A percentile compares a stretch with the other conserved stretches of the same genome.
Evolutionary conservation across 2,113 vertebrate species (phyloP).

Genomic region (Castor canadensis): DNA sequence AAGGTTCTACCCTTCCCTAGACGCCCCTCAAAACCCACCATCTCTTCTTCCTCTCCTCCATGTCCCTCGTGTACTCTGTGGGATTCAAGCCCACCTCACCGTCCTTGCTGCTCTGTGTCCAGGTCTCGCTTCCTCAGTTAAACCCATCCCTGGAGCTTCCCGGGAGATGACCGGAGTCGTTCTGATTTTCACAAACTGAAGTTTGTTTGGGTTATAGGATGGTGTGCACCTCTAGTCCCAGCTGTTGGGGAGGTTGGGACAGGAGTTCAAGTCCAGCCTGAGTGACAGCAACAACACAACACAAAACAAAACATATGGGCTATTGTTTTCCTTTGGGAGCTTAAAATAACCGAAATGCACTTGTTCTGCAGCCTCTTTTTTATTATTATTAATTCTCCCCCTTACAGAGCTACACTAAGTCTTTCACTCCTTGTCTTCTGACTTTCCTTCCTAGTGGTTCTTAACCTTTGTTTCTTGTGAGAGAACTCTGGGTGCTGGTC

Average conservation of each 20-base stretch:
- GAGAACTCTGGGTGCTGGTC: too few relatives aligned
- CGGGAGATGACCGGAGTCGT: too few relatives aligned
- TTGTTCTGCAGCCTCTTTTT: rapidly evolving
- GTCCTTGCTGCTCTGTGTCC: background rate
- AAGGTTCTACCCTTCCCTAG: too few relatives aligned
- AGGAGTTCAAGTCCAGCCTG: background rate
- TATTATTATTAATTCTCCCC: too few relatives aligned
- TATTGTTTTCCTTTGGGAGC: background rate
- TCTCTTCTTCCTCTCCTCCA: background rate
- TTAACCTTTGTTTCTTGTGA: background rate
- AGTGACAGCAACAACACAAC: background rate
- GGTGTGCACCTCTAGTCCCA: too few relatives aligned
- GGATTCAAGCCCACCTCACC: background rate
- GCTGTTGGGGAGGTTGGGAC: background rate
- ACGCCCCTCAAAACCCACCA: too few relatives aligned
- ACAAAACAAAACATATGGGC: background rate
- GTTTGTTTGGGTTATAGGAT: background rate
- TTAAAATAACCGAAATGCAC: background rate
- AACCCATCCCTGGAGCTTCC: rapidly evolving
- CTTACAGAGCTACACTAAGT: too few relatives aligned
- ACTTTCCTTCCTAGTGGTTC: background rate
- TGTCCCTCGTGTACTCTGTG: background rate
- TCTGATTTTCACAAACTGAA: background rate
- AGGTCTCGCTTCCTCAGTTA: background rate
- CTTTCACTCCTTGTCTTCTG: too few relatives aligned